Evolutionary conservation across 2,113 vertebrate genomes (phyloP).

Genomic region (Elephas maximus): DNA sequence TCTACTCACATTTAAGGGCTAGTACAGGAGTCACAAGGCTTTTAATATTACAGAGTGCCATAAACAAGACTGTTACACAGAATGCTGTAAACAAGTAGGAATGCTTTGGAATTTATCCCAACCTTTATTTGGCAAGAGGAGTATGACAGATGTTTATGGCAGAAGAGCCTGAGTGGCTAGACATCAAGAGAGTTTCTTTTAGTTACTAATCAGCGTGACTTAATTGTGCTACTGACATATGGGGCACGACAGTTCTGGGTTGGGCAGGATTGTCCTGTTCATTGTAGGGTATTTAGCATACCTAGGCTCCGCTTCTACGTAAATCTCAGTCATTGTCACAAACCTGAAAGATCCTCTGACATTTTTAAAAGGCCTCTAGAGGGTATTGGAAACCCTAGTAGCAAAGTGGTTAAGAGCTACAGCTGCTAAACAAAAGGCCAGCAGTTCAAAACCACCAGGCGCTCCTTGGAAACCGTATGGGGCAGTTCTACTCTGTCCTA

Average conservation of each 20-base stretch:
- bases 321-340: background rate
- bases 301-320: background rate
- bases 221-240: background rate
- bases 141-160: background rate
- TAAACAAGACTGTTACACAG: background rate
- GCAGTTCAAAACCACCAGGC: too few species aligned
- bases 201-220: background rate
- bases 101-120: background rate
- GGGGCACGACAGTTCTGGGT: background rate
- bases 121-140: background rate
- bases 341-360: background rate
- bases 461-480: too few species aligned
- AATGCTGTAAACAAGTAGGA: background rate
- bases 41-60: background rate
- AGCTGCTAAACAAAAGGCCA: too few species aligned
- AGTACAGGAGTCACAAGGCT: background rate
- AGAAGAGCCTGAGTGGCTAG: background rate
- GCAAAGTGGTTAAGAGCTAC: too few species aligned
- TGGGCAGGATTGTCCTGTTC: background rate
- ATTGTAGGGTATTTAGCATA: background rate
- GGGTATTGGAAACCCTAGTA: background rate
- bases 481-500: too few species aligned
- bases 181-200: background rate
- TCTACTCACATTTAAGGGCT: background rate
- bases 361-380: background rate